Evolutionary conservation across 2,797 vertebrate species (phyloP), one percentile per base, ranked within the genome.

Genomic region (Lepilemur ruficaudatus): DNA sequence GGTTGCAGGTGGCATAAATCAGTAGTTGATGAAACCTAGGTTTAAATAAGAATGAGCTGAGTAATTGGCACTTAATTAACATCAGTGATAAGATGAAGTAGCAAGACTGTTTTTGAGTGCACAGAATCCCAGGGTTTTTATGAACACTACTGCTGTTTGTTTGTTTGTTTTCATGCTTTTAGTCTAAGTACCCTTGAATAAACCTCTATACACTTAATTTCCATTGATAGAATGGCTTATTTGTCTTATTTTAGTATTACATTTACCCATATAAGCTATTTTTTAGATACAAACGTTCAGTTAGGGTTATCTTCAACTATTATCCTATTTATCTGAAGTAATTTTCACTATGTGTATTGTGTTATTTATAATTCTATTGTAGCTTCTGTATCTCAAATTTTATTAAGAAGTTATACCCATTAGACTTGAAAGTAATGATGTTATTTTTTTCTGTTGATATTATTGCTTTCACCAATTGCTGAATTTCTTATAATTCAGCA

Each of bases 31-130:
- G 69, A 93, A 91, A 48, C 32, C 30, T 52, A 43, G 18, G 3
- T 90, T 82, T 86, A 88, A 89, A 43, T 28, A 55, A 41, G 15
- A 84, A 87, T 63, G 59, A 94, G 50, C 28, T 79, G 25, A 85
- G 79, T 65, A 85, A 88, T 83, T 90, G 84, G 52, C 59, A 97
- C 35, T 91, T 94, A 81, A 80, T 91, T 95, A 95, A 46, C 65
- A 90, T 28, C 69, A 43, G 14, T 18, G 22, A 76, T 41, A 90
- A 84, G 69, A 79, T 55, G 76, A 79, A 73, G 41, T 57, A 48
- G 52, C 38, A 41, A 75, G 30, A 23, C 28, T 67, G 17, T 46
- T 9, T 75, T 18, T 35, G 28, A 82, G 55, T 25, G 6, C 5
- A 7, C 23, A 80, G 63, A 61, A 55, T 89, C 22, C n/a, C 20